These are phyloP conservation scores for Turritopsis dohrnii DNA, from an alignment of 30 jellyfish, hydroid and myxozoan genomes.

Conservation along the genomic window DNA sequence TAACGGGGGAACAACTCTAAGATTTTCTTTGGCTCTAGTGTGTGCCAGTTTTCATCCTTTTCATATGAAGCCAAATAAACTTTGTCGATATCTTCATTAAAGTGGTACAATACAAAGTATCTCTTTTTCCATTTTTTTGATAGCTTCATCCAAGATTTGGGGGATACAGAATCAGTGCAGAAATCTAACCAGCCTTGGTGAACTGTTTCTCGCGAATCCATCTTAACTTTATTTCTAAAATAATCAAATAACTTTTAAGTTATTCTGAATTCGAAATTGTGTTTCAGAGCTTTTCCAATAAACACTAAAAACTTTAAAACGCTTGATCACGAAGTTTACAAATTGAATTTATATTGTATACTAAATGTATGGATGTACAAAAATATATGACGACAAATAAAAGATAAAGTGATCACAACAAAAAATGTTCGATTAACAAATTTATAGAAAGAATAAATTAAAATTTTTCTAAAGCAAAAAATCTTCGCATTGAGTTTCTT, in stretches of 20 bases:
- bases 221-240: neutral
- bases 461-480: too few relatives aligned
- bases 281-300: neutral
- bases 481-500: too few relatives aligned
- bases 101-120: constrained; percentile 47
- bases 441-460: too few relatives aligned
- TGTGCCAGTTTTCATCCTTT: constrained; percentile 53
- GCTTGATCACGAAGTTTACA: too few relatives aligned
- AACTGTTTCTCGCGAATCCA: neutral
- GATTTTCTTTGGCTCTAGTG: constrained; percentile 38
- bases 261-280: neutral
- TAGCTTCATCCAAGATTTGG: constrained; percentile 55
- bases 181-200: constrained; percentile 83
- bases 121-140: constrained; percentile 62
- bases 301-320: too few relatives aligned
- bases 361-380: too few relatives aligned
- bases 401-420: too few relatives aligned
- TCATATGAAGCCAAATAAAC: constrained; percentile 45
- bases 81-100: constrained; percentile 37
- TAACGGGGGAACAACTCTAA: constrained; percentile 56
- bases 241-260: too few relatives aligned
- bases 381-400: too few relatives aligned
- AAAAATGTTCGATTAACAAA: too few relatives aligned
- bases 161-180: constrained; percentile 28
- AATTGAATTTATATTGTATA: too few relatives aligned